Percentiles rank a stretch among this genome's conserved stretches.
phyloP scores from a whole-genome alignment of 2,113 vertebrate species.

The Phrynosoma platyrhinos region DNA sequence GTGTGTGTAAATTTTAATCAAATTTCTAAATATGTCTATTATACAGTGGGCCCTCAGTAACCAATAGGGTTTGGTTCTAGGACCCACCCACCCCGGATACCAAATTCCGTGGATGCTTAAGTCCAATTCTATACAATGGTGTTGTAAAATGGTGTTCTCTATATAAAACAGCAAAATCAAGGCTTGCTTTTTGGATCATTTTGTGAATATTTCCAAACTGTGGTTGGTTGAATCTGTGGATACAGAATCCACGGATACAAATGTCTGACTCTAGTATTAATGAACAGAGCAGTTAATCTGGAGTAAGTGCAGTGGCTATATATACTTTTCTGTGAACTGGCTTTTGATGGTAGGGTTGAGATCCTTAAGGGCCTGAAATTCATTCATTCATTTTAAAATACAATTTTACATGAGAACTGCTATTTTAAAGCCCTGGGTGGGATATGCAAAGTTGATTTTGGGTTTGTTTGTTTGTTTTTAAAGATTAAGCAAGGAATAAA shows the following conservation, averaged over 20 bases:
- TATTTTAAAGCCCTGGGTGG: not conserved
- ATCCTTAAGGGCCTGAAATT: not conserved
- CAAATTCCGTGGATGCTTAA: too few species aligned
- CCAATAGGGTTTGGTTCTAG: too few species aligned
- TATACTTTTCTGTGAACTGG: not conserved
- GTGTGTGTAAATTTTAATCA: conserved; percentile 5
- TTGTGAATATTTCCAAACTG: too few species aligned
- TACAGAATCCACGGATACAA: too few species aligned
- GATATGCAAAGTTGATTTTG: not conserved
- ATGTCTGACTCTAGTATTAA: not conserved
- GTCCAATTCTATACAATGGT: too few species aligned
- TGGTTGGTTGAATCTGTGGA: too few species aligned
- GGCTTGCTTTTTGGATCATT: too few species aligned
- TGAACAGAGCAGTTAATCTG: not conserved
- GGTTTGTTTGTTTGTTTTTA: too few species aligned
- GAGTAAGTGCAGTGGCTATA: not conserved
- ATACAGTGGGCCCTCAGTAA: too few species aligned
- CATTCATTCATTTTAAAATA: not conserved
- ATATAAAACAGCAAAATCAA: too few species aligned
- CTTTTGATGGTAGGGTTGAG: not conserved
- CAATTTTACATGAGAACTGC: not conserved
- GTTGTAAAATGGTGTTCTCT: too few species aligned
- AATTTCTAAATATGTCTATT: not conserved
- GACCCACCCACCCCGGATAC: too few species aligned
- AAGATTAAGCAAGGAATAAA: not conserved